A percentile compares a stretch with the other conserved stretches of the same genome.
Conservation (phyloP, 2,888 invertebrate species). For the Ophion ellenae region DNA sequence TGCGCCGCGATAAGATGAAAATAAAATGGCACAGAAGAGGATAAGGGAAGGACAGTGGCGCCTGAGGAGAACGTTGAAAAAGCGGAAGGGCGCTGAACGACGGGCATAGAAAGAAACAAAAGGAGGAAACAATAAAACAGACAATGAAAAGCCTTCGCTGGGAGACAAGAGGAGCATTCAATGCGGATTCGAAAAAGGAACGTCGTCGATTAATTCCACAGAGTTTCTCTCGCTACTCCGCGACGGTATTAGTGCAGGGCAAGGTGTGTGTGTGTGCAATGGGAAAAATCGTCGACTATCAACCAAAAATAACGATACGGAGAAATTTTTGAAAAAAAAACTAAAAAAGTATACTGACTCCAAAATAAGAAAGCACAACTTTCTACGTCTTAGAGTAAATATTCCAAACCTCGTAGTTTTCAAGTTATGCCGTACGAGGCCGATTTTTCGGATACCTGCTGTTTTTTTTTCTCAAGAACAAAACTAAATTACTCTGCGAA, state of each 20-base stretch:
- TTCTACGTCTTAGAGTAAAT: too few species aligned
- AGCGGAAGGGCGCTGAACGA: background rate
- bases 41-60: background rate
- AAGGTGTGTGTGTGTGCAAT: background rate
- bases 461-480: too few species aligned
- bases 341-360: too few species aligned
- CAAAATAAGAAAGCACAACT: too few species aligned
- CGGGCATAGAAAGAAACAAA: conserved; percentile 19
- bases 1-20: conserved; percentile 25
- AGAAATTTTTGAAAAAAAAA: too few species aligned
- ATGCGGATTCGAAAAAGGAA: conserved; percentile 64
- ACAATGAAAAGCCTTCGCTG: conserved; percentile 46
- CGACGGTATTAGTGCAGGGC: background rate
- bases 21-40: background rate
- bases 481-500: too few species aligned
- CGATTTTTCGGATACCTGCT: too few species aligned
- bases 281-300: too few species aligned
- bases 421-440: too few species aligned
- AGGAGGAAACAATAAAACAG: conserved; percentile 44
- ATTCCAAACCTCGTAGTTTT: too few species aligned
- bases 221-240: background rate
- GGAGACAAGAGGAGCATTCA: conserved; percentile 61
- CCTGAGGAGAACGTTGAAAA: too few species aligned
- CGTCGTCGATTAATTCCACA: conserved; percentile 63
- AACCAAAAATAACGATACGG: too few species aligned